A percentile compares a stretch with the other conserved stretches of the same genome.
phyloP scores from a whole-genome alignment of 2,888 invertebrate genomes.

The Tanaodytes sp. region DNA sequence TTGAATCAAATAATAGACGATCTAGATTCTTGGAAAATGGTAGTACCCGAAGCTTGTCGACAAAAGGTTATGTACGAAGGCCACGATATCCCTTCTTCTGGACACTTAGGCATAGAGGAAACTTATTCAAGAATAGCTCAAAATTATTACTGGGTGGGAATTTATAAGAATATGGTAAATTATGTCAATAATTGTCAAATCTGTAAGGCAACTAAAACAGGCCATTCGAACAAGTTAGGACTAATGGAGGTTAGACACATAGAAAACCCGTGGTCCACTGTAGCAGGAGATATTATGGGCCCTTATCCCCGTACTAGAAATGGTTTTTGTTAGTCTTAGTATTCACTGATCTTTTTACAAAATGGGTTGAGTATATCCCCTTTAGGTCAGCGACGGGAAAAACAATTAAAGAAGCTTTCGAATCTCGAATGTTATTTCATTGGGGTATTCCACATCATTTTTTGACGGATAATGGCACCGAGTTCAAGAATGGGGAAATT shows the following conservation, averaged over 20 bases:
- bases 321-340: background rate
- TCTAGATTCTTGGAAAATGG: constrained; percentile 16
- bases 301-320: constrained; percentile 45
- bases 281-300: constrained; percentile 57
- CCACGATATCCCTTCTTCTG: constrained; percentile 14
- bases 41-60: background rate
- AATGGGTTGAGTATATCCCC: background rate
- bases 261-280: constrained; percentile 40
- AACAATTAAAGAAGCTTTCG: background rate
- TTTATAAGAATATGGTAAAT: constrained; percentile 3
- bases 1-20: constrained; percentile 3
- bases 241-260: constrained; percentile 47
- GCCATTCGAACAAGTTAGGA: constrained; percentile 20
- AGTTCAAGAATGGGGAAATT: background rate
- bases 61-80: background rate
- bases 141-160: constrained; percentile 12
- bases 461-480: background rate
- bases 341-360: background rate
- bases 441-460: constrained; percentile 3
- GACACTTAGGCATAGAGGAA: constrained; percentile 21
- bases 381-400: background rate
- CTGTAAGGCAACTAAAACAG: constrained; percentile 3
- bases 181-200: constrained; percentile 1
- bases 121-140: constrained; percentile 5
- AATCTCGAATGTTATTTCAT: background rate